Evolutionary conservation across 2,797 vertebrate species (phyloP).

Genomic region (Channa striata): DNA sequence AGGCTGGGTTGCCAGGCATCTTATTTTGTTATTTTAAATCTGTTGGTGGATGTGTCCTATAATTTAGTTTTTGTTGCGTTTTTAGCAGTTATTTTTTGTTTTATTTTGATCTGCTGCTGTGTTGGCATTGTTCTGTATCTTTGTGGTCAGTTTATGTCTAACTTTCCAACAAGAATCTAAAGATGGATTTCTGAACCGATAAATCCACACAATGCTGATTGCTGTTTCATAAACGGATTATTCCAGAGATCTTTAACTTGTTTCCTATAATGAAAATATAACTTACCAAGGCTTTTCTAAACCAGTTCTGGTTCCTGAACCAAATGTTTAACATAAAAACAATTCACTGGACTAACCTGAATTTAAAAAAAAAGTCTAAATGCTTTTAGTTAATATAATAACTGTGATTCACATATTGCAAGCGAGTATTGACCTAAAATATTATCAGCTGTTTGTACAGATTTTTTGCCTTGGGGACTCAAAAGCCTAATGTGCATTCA

Average conservation of each 20-base stretch:
- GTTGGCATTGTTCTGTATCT: too few species aligned
- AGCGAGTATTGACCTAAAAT: neutral
- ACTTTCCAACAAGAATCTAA: too few species aligned
- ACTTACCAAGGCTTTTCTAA: neutral
- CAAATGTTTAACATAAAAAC: neutral
- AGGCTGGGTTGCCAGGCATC: too few species aligned
- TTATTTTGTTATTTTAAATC: too few species aligned
- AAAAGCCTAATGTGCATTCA: neutral
- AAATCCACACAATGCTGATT: too few species aligned
- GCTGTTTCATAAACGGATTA: too few species aligned
- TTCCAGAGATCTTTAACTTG: neutral
- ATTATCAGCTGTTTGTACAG: constrained; percentile 1
- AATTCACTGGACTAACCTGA: neutral
- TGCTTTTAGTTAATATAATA: neutral
- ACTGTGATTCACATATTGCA: neutral
- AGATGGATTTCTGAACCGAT: too few species aligned
- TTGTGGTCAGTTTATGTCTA: too few species aligned
- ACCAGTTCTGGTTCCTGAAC: neutral
- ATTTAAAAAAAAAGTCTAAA: too few species aligned
- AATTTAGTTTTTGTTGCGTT: neutral
- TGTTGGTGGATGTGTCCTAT: too few species aligned
- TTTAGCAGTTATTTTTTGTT: too few species aligned
- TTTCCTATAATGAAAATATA: neutral
- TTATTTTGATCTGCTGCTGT: too few species aligned
- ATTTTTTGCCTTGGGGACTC: neutral